phyloP scores from a whole-genome alignment of 2,113 vertebrate genomes.

The Oryzias melastigma region DNA sequence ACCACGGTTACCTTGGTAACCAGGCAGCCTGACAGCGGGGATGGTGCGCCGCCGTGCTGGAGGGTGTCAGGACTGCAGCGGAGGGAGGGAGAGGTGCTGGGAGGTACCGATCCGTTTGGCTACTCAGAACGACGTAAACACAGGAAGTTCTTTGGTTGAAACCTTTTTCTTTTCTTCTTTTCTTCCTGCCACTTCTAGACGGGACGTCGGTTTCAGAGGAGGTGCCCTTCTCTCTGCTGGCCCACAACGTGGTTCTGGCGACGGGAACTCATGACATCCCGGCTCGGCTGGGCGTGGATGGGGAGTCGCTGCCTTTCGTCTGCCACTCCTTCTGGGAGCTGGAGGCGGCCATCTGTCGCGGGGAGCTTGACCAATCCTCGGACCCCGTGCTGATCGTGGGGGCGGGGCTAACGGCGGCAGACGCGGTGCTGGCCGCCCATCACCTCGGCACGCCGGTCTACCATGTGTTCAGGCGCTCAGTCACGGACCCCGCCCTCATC shows the following conservation, averaged over 20 bases:
- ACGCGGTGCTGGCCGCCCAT: slow-evolving; percentile 75
- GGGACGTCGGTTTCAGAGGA: slow-evolving; percentile 31
- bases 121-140: neutral
- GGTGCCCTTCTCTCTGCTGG: slow-evolving; percentile 68
- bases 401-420: slow-evolving; percentile 79
- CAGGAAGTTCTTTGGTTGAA: neutral
- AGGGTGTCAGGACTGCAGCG: slow-evolving; percentile 71
- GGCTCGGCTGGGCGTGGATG: slow-evolving; percentile 69
- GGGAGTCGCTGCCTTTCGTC: slow-evolving; percentile 77
- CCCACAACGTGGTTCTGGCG: slow-evolving; percentile 77
- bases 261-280: slow-evolving; percentile 81
- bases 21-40: slow-evolving; percentile 29
- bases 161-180: neutral
- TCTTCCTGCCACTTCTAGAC: slow-evolving; percentile 20
- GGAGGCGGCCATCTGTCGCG: slow-evolving; percentile 71
- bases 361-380: slow-evolving; percentile 59
- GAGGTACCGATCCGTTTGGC: slow-evolving; percentile 31
- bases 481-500: slow-evolving; percentile 74
- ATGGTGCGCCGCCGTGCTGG: slow-evolving; percentile 58
- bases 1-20: slow-evolving; percentile 73
- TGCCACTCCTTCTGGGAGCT: slow-evolving; percentile 81
- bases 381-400: slow-evolving; percentile 80
- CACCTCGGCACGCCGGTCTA: slow-evolving; percentile 77
- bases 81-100: slow-evolving; percentile 44
- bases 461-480: slow-evolving; percentile 74